Percentiles rank a stretch among this genome's conserved stretches.
Evolutionary conservation across 1,140 invertebrate species (phyloP).

Genomic region (Battus philenor): DNA sequence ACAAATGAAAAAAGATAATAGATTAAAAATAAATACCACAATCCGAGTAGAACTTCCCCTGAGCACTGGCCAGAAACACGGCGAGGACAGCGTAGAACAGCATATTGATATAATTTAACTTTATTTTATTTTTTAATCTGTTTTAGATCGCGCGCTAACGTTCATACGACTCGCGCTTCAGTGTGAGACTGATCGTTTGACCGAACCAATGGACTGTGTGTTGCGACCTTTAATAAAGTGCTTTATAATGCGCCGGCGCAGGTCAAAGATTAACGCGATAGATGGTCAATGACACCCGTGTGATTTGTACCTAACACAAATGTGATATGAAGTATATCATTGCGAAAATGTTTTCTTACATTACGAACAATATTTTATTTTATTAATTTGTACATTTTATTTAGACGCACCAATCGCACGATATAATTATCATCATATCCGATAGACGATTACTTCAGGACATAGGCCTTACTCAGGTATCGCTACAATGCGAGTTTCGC

Average conservation of each 20-base stretch:
- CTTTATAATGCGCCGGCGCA: slow-evolving; percentile 56
- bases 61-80: slow-evolving; percentile 46
- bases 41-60: slow-evolving; percentile 61
- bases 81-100: slow-evolving; percentile 36
- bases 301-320: too few relatives aligned
- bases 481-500: too few relatives aligned
- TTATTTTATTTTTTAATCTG: slow-evolving; percentile 14
- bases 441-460: too few relatives aligned
- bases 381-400: too few relatives aligned
- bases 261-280: slow-evolving; percentile 42
- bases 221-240: slow-evolving; percentile 44
- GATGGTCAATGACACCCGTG: slow-evolving; percentile 8
- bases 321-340: too few relatives aligned
- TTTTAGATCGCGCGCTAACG: slow-evolving; percentile 53
- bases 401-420: too few relatives aligned
- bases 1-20: slow-evolving; percentile 17
- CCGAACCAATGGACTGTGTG: slow-evolving; percentile 32
- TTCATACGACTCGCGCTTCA: slow-evolving; percentile 50
- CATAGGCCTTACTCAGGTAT: too few relatives aligned
- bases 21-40: slow-evolving; percentile 40
- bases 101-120: slow-evolving; percentile 32
- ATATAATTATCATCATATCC: too few relatives aligned
- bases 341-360: too few relatives aligned
- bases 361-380: too few relatives aligned
- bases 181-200: slow-evolving; percentile 33